Evolutionary conservation across 2,888 invertebrate species (phyloP).

Genomic region (Pteria penguin): DNA sequence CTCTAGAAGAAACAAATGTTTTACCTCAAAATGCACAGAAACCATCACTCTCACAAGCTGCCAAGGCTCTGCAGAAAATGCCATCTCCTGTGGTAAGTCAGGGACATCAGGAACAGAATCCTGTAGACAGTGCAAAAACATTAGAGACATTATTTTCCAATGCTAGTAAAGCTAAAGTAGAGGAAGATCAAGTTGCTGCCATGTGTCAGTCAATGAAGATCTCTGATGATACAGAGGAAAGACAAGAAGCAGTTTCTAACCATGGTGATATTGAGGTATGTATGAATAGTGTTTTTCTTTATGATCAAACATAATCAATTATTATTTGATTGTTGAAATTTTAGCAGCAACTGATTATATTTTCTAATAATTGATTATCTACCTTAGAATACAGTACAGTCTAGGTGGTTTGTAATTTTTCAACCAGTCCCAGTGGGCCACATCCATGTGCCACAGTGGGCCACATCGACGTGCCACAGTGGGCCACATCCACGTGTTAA

Average conservation of each 20-base stretch:
- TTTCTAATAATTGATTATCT: too few species aligned
- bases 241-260: slow-evolving; percentile 20
- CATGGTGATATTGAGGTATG: background rate
- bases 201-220: slow-evolving; percentile 59
- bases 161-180: slow-evolving; percentile 44
- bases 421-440: too few species aligned
- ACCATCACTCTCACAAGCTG: slow-evolving; percentile 58
- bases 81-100: slow-evolving; percentile 41
- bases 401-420: too few species aligned
- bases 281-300: too few species aligned
- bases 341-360: background rate
- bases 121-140: slow-evolving; percentile 43
- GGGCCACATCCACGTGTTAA: too few species aligned
- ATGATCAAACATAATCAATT: too few species aligned
- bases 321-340: too few species aligned
- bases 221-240: slow-evolving; percentile 27
- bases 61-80: slow-evolving; percentile 59
- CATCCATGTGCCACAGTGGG: too few species aligned
- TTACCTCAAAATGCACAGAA: slow-evolving; percentile 15
- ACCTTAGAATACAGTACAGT: too few species aligned
- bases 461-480: too few species aligned
- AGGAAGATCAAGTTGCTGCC: slow-evolving; percentile 59
- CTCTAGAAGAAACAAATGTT: slow-evolving; percentile 2
- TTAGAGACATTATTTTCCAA: slow-evolving; percentile 53
- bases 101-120: background rate